phyloP scores from a whole-genome alignment of 2,797 vertebrate species.

The Acridotheres tristis region DNA sequence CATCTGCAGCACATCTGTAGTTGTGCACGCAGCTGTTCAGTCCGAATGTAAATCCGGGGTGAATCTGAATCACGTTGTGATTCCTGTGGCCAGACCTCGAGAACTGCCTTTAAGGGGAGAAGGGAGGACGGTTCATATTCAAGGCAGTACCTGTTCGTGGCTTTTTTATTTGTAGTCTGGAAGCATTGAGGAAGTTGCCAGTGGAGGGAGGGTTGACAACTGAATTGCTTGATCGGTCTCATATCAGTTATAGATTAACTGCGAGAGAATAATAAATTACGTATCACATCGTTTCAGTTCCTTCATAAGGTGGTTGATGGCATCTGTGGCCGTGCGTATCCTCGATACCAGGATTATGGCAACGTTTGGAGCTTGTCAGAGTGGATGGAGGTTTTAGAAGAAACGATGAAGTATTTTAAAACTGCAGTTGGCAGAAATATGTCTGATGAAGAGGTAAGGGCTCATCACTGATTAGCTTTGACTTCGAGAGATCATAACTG shows the following conservation, averaged over 20 bases:
- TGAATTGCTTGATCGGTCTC: not conserved
- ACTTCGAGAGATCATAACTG: not conserved
- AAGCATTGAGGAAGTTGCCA: not conserved
- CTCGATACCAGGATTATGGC: slow-evolving; percentile 80
- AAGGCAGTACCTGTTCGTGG: accelerated
- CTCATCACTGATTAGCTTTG: not conserved
- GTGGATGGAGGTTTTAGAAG: slow-evolving; percentile 83
- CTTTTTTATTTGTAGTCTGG: accelerated
- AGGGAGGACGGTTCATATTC: accelerated
- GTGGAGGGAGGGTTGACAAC: not conserved
- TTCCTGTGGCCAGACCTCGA: not conserved
- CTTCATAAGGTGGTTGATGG: slow-evolving; percentile 89
- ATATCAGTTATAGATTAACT: accelerated
- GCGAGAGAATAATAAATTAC: not conserved
- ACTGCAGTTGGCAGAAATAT: slow-evolving; percentile 77
- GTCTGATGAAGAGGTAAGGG: slow-evolving; percentile 84
- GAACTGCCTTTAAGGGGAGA: not conserved
- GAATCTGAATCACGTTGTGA: accelerated
- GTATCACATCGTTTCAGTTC: slow-evolving; percentile 71
- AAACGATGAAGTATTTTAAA: slow-evolving; percentile 75
- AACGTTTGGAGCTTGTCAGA: slow-evolving; percentile 83
- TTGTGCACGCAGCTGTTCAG: accelerated
- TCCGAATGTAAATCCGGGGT: accelerated
- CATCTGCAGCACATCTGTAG: accelerated
- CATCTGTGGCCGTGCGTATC: slow-evolving; percentile 85